Evolutionary conservation across 2,888 invertebrate species (phyloP).

Genomic region (Carpatolechia fugitivella): DNA sequence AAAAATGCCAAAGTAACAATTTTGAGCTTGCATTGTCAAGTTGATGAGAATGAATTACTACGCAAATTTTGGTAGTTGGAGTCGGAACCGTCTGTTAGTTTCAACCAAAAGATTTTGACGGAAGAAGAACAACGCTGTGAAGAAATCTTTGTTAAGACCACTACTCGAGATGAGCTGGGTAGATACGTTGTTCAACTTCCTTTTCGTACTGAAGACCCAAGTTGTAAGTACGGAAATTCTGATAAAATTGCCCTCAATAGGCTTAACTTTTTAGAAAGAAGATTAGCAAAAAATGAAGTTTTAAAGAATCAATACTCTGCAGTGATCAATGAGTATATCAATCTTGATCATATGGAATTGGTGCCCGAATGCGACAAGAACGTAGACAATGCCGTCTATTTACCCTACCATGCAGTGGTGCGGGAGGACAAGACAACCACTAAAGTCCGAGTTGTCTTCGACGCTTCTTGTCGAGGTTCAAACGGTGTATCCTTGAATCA

Average conservation of each 20-base stretch:
- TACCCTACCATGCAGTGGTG: constrained; percentile 27
- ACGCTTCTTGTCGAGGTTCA: constrained; percentile 18
- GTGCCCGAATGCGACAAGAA: neutral
- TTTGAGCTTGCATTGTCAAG: constrained; percentile 7
- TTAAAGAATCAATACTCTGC: constrained; percentile 10
- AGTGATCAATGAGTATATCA: constrained; percentile 18
- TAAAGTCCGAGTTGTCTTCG: constrained; percentile 26
- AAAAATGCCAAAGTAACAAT: neutral
- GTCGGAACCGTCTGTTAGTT: neutral
- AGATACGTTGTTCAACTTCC: constrained; percentile 20
- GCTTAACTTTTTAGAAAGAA: constrained; percentile 11
- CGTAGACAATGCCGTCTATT: constrained; percentile 7
- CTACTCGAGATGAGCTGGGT: constrained; percentile 10
- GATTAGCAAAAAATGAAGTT: constrained; percentile 8
- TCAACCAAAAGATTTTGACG: neutral
- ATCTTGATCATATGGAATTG: constrained; percentile 13
- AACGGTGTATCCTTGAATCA: constrained; percentile 23
- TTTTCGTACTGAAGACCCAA: constrained; percentile 5
- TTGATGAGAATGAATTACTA: constrained; percentile 9
- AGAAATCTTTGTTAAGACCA: neutral
- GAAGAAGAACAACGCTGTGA: constrained; percentile 7
- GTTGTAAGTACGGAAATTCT: constrained; percentile 10
- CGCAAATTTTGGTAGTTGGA: constrained; percentile 22
- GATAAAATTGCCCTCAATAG: constrained; percentile 10
- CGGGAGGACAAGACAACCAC: constrained; percentile 21